phyloP scores from a whole-genome alignment of 1,140 invertebrate genomes.

The Zaprionus vittiger region DNA sequence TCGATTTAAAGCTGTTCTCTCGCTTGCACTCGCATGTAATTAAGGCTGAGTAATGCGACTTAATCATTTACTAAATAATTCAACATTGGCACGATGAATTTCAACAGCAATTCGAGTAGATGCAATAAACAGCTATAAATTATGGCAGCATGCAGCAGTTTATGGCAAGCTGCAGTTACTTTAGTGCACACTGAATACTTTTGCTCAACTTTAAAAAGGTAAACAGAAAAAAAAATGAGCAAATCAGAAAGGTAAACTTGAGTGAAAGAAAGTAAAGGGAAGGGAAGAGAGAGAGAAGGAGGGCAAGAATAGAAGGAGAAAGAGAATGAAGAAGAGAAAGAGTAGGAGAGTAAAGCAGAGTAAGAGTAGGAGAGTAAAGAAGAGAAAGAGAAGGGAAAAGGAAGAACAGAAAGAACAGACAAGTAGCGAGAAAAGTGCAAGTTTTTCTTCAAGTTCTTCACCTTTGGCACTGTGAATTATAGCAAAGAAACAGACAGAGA shows the following conservation, averaged over 20 bases:
- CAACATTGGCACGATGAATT: constrained; percentile 19
- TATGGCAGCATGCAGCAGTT: not conserved
- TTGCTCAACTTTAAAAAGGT: constrained; percentile 2
- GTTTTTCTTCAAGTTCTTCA: not conserved
- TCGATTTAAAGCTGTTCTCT: constrained; percentile 54
- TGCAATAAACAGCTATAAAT: constrained; percentile 1
- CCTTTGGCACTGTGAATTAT: not conserved
- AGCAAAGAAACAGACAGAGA: not conserved
- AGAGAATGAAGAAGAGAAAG: too few relatives aligned
- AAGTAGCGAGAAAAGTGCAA: not conserved
- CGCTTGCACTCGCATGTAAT: constrained; percentile 18
- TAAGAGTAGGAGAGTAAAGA: not conserved
- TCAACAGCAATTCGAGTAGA: not conserved
- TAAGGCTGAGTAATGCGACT: constrained; percentile 42
- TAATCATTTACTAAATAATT: constrained; percentile 47
- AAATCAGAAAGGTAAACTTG: too few relatives aligned
- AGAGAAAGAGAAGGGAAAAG: not conserved
- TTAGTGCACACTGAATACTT: not conserved
- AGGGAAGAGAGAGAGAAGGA: not conserved
- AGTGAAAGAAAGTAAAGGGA: not conserved
- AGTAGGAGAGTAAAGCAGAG: not conserved
- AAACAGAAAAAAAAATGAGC: too few relatives aligned
- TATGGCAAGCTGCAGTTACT: not conserved
- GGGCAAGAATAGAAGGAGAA: not conserved
- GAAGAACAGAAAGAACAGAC: not conserved